A percentile compares a stretch with the other conserved stretches of the same genome.
These are phyloP conservation scores for Passer montanus DNA, from an alignment of 2,113 vertebrate genomes.

Conservation along the genomic window DNA sequence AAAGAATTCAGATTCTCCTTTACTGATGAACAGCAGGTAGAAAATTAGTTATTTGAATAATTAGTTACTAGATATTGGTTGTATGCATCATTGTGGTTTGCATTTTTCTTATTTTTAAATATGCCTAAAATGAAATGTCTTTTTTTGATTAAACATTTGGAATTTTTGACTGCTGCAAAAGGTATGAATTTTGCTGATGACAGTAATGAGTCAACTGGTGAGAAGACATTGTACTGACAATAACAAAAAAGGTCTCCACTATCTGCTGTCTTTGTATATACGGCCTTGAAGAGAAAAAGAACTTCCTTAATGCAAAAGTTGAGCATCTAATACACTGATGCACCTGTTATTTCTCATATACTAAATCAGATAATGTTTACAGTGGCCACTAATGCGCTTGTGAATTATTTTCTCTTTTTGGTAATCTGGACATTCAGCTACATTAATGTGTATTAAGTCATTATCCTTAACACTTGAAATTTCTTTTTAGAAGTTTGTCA, in stretches of 20 bases:
- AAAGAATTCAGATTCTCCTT: conserved; percentile 3
- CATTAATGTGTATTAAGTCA: not conserved
- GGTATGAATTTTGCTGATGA: conserved; percentile 26
- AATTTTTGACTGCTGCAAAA: conserved; percentile 48
- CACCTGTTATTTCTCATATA: conserved; percentile 51
- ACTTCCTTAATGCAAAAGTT: conserved; percentile 67
- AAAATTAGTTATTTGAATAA: conserved; percentile 18
- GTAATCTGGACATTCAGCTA: conserved; percentile 14
- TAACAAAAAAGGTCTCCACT: conserved; percentile 15
- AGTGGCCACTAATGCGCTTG: conserved; percentile 25
- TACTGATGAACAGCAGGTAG: not conserved
- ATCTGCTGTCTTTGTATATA: conserved; percentile 52
- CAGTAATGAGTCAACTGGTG: conserved; percentile 42
- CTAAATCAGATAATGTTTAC: conserved; percentile 44
- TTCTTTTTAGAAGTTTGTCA: not conserved
- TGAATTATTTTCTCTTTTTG: conserved; percentile 34
- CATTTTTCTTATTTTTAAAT: conserved; percentile 50
- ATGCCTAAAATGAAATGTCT: not conserved
- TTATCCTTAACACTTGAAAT: not conserved
- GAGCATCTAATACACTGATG: conserved; percentile 53
- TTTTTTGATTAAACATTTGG: conserved; percentile 3
- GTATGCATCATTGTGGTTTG: conserved; percentile 16
- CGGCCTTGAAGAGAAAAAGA: conserved; percentile 69
- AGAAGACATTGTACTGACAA: conserved; percentile 37
- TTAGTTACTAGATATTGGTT: not conserved